A percentile compares a stretch with the other conserved stretches of the same genome.
Conservation (phyloP, 2,113 vertebrate genomes). For the Struthidea cinerea region DNA sequence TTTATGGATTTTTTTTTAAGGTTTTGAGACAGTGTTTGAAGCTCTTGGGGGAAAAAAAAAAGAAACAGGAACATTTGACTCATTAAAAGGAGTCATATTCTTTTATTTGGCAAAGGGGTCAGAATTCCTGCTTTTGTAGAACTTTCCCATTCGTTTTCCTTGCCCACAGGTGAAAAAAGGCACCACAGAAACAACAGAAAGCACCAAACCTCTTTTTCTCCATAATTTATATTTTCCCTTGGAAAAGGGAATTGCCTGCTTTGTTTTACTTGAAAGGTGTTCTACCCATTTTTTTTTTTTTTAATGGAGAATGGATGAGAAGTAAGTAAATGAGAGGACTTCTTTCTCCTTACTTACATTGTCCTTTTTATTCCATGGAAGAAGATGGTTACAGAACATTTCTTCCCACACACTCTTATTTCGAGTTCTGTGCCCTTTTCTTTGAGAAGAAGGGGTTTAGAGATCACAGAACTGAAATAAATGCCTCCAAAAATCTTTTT, state of each 20-base stretch:
- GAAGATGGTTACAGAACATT: constrained; percentile 28
- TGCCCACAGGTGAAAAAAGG: not conserved
- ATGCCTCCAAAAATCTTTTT: not conserved
- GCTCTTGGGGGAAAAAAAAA: not conserved
- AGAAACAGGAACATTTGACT: not conserved
- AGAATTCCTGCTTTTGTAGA: not conserved
- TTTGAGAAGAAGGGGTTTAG: constrained; percentile 23
- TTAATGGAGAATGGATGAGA: not conserved
- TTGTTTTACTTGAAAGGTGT: not conserved
- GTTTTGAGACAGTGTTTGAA: not conserved
- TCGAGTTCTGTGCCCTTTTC: constrained; percentile 22
- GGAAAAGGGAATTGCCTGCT: not conserved
- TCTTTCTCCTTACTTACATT: not conserved
- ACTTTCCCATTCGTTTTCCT: not conserved
- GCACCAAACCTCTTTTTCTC: not conserved
- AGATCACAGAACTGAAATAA: constrained; percentile 26
- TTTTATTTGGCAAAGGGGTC: not conserved
- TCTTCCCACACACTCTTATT: constrained; percentile 41
- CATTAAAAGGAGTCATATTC: not conserved
- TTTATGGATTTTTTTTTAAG: not conserved
- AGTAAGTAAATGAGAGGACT: not conserved
- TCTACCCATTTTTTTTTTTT: not conserved
- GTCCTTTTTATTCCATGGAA: not conserved
- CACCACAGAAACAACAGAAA: not conserved
- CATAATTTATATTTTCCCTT: not conserved